These are phyloP conservation scores for Genyomyrus donnyi DNA, from an alignment of 2,113 vertebrate species.

Conservation along the genomic window DNA sequence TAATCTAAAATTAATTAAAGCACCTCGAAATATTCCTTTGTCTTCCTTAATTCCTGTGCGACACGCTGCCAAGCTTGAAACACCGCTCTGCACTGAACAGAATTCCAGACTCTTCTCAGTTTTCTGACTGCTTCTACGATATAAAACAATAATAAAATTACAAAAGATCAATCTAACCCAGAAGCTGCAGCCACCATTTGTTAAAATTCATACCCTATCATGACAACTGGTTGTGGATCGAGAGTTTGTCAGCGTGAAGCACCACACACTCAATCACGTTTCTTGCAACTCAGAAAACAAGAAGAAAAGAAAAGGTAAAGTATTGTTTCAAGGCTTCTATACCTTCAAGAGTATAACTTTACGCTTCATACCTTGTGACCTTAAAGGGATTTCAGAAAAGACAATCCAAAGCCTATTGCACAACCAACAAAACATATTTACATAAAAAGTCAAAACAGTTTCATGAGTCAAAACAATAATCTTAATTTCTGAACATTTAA, in stretches of 20 bases:
- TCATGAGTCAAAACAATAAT: neutral
- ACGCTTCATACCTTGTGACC: neutral
- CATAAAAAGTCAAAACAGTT: too few species aligned
- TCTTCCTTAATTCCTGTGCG: slow-evolving; percentile 40
- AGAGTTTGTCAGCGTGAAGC: neutral
- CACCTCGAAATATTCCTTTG: slow-evolving; percentile 48
- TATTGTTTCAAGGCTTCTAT: neutral
- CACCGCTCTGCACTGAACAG: slow-evolving; percentile 24
- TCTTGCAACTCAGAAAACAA: neutral
- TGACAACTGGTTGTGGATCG: neutral
- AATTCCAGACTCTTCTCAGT: slow-evolving; percentile 33
- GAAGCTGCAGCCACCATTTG: neutral
- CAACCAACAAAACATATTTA: neutral
- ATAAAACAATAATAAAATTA: slow-evolving; percentile 1
- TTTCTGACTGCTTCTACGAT: slow-evolving; percentile 38
- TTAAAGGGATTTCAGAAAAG: neutral
- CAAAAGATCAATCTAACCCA: neutral
- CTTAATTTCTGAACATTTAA: neutral
- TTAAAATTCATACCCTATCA: neutral
- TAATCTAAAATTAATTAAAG: neutral
- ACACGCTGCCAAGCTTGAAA: slow-evolving; percentile 38
- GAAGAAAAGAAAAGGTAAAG: neutral
- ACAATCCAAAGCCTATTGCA: neutral
- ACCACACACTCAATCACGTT: neutral
- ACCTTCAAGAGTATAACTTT: neutral